Evolutionary conservation across 2,888 invertebrate species (phyloP).

Genomic region (Electrophaes corylata): DNA sequence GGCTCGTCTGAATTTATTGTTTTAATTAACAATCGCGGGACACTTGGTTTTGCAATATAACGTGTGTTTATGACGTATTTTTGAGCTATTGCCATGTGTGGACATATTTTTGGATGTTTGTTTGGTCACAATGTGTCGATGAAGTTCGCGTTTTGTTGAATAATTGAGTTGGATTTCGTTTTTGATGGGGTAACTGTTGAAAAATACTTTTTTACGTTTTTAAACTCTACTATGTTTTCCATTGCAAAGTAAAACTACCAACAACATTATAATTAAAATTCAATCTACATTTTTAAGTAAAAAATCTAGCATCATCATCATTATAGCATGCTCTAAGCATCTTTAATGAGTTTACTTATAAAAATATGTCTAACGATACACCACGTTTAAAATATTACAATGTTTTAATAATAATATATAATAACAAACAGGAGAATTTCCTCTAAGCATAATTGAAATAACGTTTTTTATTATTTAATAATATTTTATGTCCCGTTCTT

Average conservation of each 20-base stretch:
- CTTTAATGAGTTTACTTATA: too few relatives aligned
- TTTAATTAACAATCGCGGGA: conserved; percentile 70
- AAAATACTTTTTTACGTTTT: background rate
- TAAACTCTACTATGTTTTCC: background rate
- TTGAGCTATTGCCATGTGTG: conserved; percentile 45
- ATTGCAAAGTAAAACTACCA: background rate
- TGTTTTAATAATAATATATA: too few relatives aligned
- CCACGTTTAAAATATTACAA: background rate
- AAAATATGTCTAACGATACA: too few relatives aligned
- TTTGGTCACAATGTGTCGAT: conserved; percentile 11
- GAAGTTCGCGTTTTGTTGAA: conserved; percentile 10
- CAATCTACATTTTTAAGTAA: too few relatives aligned
- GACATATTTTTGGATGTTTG: conserved; percentile 21
- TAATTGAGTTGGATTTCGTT: conserved; percentile 5
- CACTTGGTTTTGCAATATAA: conserved; percentile 59
- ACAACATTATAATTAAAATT: background rate
- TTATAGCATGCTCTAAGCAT: too few relatives aligned
- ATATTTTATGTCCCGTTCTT: too few relatives aligned
- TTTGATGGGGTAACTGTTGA: background rate
- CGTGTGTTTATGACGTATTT: conserved; percentile 63
- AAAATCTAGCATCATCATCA: too few relatives aligned
- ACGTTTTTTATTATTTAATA: too few relatives aligned
- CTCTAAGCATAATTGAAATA: too few relatives aligned
- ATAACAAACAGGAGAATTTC: too few relatives aligned
- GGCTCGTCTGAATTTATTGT: conserved; percentile 66